Conservation (phyloP, 2,797 vertebrate genomes). For the Leptatherina wallacei region DNA sequence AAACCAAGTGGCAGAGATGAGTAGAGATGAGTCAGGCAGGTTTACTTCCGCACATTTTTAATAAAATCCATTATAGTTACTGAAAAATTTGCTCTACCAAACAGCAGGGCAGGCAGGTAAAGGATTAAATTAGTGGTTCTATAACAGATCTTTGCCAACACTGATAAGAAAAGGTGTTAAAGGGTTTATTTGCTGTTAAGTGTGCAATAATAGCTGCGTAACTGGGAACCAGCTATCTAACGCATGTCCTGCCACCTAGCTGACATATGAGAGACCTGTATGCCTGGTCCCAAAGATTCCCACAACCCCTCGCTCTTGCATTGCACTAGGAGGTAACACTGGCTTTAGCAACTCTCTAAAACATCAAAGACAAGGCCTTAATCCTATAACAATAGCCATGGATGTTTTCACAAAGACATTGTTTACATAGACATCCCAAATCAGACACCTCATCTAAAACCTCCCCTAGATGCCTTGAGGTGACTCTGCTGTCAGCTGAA, state of each 20-base stretch:
- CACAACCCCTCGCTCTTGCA: conserved; percentile 58
- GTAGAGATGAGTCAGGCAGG: background rate
- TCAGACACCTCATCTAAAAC: conserved; percentile 85
- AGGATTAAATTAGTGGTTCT: conserved; percentile 27
- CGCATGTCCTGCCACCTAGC: conserved; percentile 41
- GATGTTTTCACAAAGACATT: conserved; percentile 82
- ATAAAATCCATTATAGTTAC: background rate
- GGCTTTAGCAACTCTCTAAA: conserved; percentile 77
- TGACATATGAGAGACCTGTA: conserved; percentile 46
- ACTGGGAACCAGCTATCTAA: conserved; percentile 58
- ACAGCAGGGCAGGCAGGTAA: background rate
- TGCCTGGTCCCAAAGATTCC: conserved; percentile 46
- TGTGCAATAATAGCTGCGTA: conserved; percentile 52
- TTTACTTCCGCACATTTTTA: background rate
- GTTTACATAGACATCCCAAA: conserved; percentile 86
- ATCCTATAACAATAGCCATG: conserved; percentile 77
- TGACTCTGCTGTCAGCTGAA: conserved; percentile 60
- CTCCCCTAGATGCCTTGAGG: conserved; percentile 71
- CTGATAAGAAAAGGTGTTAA: conserved; percentile 42
- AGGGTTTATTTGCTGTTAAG: conserved; percentile 61
- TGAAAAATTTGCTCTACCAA: background rate
- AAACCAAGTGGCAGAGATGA: no score
- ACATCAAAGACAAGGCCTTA: conserved; percentile 85
- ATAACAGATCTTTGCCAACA: conserved; percentile 24
- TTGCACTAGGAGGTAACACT: conserved; percentile 53